phyloP scores from a whole-genome alignment of 2,113 vertebrate genomes.

The Burhinus oedicnemus region DNA sequence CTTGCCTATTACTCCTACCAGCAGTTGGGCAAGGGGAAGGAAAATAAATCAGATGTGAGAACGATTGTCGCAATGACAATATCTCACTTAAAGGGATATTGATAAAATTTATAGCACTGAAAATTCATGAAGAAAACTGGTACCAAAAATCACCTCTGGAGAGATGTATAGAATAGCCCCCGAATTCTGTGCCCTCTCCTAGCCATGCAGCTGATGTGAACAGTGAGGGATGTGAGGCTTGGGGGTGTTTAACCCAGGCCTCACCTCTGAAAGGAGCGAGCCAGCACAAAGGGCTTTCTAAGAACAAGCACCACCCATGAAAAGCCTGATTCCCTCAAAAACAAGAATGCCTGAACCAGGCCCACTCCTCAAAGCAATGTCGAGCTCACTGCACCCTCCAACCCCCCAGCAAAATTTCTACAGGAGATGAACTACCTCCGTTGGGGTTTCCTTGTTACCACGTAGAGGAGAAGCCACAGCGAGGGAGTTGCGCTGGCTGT shows the following conservation, averaged over 20 bases:
- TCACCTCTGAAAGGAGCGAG: not conserved
- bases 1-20: slow-evolving; percentile 30
- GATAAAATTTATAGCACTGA: not conserved
- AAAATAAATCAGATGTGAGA: not conserved
- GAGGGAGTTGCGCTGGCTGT: not conserved
- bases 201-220: not conserved
- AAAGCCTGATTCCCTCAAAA: not conserved
- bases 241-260: not conserved
- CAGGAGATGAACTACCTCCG: not conserved
- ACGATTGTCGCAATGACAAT: not conserved
- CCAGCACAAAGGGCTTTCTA: not conserved
- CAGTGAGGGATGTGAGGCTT: not conserved
- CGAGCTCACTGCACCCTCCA: not conserved
- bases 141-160: not conserved
- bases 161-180: not conserved
- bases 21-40: not conserved
- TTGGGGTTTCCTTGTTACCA: not conserved
- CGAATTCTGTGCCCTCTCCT: not conserved
- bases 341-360: not conserved
- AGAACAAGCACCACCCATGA: not conserved
- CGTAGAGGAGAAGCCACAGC: not conserved
- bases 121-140: not conserved
- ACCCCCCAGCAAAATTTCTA: not conserved
- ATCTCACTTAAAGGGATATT: not conserved
- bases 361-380: not conserved